A percentile compares a stretch with the other conserved stretches of the same genome.
These are phyloP conservation scores for Gambusia holbrooki DNA, from an alignment of 2,113 vertebrate genomes.

Conservation along the genomic window DNA sequence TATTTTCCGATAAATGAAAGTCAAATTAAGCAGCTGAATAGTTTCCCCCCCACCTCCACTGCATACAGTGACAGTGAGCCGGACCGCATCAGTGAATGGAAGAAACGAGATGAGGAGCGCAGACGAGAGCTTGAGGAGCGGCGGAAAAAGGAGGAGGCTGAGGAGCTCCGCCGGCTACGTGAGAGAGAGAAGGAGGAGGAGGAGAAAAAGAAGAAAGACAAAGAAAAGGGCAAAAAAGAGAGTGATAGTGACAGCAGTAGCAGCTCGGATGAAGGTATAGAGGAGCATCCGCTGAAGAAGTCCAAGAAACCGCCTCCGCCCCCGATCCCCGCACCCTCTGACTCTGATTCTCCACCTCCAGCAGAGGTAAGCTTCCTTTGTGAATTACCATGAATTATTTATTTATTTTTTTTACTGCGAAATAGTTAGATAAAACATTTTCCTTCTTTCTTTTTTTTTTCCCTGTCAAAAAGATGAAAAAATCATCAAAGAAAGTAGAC, in stretches of 20 bases:
- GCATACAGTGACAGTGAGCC: slow-evolving; percentile 85
- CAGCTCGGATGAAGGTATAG: slow-evolving; percentile 82
- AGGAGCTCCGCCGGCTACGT: slow-evolving; percentile 89
- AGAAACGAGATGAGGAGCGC: slow-evolving; percentile 91
- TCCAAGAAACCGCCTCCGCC: slow-evolving; percentile 84
- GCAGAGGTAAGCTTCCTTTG: slow-evolving; percentile 62
- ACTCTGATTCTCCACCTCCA: slow-evolving; percentile 83
- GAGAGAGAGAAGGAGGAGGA: slow-evolving; percentile 93
- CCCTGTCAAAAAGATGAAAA: slow-evolving; percentile 82
- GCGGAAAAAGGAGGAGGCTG: slow-evolving; percentile 91
- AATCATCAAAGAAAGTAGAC: slow-evolving; percentile 83
- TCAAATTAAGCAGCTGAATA: background rate
- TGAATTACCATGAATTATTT: background rate
- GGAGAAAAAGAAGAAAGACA: slow-evolving; percentile 88
- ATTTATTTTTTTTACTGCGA: background rate
- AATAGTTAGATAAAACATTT: background rate
- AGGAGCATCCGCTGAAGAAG: slow-evolving; percentile 85
- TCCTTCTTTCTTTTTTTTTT: background rate
- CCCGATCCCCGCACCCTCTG: slow-evolving; percentile 83
- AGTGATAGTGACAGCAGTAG: slow-evolving; percentile 77
- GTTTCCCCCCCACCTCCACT: slow-evolving; percentile 6
- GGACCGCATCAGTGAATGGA: slow-evolving; percentile 96
- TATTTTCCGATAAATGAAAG: no score
- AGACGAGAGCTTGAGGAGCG: slow-evolving; percentile 91
- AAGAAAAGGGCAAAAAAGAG: slow-evolving; percentile 78